A percentile compares a stretch with the other conserved stretches of the same genome.
Conservation (phyloP, 2,888 invertebrate species). For the Hirtodrosophila confusa region DNA sequence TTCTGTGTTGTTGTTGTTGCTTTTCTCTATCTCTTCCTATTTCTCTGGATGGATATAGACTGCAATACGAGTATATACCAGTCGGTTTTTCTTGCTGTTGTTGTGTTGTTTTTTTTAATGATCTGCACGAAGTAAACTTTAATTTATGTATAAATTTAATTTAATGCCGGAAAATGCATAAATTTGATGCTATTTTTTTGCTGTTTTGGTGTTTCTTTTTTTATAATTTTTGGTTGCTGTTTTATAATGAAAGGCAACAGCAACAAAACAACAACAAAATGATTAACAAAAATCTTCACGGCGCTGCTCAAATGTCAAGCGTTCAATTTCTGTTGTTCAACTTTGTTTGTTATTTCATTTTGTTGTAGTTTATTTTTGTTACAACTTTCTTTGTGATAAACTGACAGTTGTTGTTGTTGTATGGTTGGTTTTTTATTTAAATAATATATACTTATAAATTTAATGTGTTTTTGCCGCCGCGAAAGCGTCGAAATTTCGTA, state of each 20-base stretch:
- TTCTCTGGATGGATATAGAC: slow-evolving; percentile 11
- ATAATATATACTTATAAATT: slow-evolving; percentile 49
- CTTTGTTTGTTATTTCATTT: slow-evolving; percentile 11
- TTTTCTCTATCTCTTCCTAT: slow-evolving; percentile 27
- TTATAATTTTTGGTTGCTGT: slow-evolving; percentile 24
- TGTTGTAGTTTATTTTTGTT: slow-evolving; percentile 15
- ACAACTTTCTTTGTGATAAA: slow-evolving; percentile 52
- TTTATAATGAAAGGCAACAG: slow-evolving; percentile 58
- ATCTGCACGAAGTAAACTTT: slow-evolving; percentile 79
- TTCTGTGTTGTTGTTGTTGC: slow-evolving; percentile 18
- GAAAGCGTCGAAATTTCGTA: slow-evolving; percentile 41
- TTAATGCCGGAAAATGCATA: slow-evolving; percentile 78
- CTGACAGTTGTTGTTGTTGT: slow-evolving; percentile 4
- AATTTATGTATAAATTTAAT: slow-evolving; percentile 80
- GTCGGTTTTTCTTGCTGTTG: too few relatives aligned
- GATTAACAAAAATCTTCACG: slow-evolving; percentile 14
- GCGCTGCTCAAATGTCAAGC: slow-evolving; percentile 57
- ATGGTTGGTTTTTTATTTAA: slow-evolving; percentile 49
- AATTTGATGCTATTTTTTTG: slow-evolving; percentile 41
- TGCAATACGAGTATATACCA: neutral
- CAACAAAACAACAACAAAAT: slow-evolving; percentile 13
- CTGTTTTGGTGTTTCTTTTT: slow-evolving; percentile 14
- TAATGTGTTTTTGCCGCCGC: slow-evolving; percentile 32
- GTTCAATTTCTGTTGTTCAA: slow-evolving; percentile 39
- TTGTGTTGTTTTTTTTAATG: slow-evolving; percentile 62